Base-by-base conservation (phyloP, 2,888 invertebrate species). In the Cataglyphis altisquamis region DNA sequence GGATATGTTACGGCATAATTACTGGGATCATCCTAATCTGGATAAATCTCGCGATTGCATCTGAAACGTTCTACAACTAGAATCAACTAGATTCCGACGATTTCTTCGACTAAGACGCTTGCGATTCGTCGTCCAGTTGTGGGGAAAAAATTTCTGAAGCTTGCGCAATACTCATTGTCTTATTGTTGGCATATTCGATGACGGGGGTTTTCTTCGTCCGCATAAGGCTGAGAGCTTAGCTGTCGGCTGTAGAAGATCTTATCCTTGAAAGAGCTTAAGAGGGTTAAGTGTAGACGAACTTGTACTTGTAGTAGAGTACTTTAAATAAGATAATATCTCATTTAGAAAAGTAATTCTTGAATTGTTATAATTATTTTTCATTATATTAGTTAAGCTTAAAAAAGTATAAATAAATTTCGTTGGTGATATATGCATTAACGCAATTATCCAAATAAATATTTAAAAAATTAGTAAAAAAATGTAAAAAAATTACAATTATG, bases 41-140 rank as follows among this genome's bases (percentile, higher is more conserved):
- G 57, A 57, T 72, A 21, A 72, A 39, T 29, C 36, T 70, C 72
- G 36, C 55, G 36, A 72, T 72, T 32, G 45, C 45, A 36, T 15
- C 77, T 77, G 78, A 36, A 77, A 77, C 36, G 18, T 36, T 32
- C 72, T 72, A 72, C 1, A 72, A 72, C 57, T 72, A 72, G 57
- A 39, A 25, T 72, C 39, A 57, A 25, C 57, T 39, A 52, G 45
- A 21, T 60, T 74, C n/a, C 25, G 41, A 64, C 21, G 5, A 63
- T 12, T 63, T 45, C n/a, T 21, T 63, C 45, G 32, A 36, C 12
- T 45, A 45, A 66, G n/a, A 77, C 52, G 39, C 36, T 12, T 66
- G 25, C 18, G 25, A 10, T 8, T 64, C 52, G 12, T 64, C 25
- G n/a, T 45, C 8, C 25, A 48, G 39, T 36, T 9, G 3, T 12